Evolutionary conservation across 2,888 invertebrate species (phyloP).

Genomic region (Oscheius sp.): DNA sequence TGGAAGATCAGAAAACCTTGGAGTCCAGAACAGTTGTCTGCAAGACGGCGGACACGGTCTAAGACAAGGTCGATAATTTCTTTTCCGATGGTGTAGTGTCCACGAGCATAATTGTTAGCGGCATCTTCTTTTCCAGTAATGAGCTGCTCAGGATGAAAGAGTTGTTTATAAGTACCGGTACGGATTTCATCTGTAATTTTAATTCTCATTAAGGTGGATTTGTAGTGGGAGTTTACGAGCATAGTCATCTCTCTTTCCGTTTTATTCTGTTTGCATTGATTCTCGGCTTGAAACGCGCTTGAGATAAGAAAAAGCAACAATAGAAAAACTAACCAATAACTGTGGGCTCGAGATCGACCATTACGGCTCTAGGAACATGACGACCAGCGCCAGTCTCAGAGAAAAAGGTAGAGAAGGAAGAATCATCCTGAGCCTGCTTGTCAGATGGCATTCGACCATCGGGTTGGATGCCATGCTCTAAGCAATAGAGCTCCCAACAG

Average conservation of each 20-base stretch:
- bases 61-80: slow-evolving; percentile 71
- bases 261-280: slow-evolving; percentile 12
- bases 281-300: not conserved
- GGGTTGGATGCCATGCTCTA: slow-evolving; percentile 75
- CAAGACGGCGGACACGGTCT: slow-evolving; percentile 53
- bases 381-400: slow-evolving; percentile 79
- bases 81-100: slow-evolving; percentile 89
- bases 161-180: slow-evolving; percentile 81
- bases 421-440: slow-evolving; percentile 22
- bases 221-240: too few species aligned
- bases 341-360: slow-evolving; percentile 65
- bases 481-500: slow-evolving; percentile 76
- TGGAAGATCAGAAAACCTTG: slow-evolving; percentile 84
- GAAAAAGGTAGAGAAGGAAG: slow-evolving; percentile 73
- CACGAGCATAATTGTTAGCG: slow-evolving; percentile 95
- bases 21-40: slow-evolving; percentile 82
- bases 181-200: slow-evolving; percentile 79
- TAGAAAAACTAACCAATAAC: slow-evolving; percentile 53
- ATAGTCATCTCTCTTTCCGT: too few species aligned
- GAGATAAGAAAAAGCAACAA: not conserved
- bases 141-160: slow-evolving; percentile 80
- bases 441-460: slow-evolving; percentile 48
- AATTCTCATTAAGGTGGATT: slow-evolving; percentile 1
- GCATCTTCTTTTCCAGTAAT: slow-evolving; percentile 94
- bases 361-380: slow-evolving; percentile 72